A percentile compares a stretch with the other conserved stretches of the same genome.
These are phyloP conservation scores for Drosophila biarmipes DNA, from an alignment of 1,140 invertebrate species.

Conservation along the genomic window DNA sequence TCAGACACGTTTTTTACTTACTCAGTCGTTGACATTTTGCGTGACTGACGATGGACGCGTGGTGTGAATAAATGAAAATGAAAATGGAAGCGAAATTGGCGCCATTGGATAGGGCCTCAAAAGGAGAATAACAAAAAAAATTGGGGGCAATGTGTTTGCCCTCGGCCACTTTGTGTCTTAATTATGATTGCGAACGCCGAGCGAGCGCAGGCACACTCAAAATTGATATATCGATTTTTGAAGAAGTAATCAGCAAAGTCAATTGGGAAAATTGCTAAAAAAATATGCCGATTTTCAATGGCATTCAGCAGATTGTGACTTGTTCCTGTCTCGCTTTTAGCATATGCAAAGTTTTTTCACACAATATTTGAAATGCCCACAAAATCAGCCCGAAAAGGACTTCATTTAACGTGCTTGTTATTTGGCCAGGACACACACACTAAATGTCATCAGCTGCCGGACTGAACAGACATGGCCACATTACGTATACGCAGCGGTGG, in stretches of 20 bases:
- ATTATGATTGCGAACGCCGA: conserved; percentile 67
- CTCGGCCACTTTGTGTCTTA: conserved; percentile 70
- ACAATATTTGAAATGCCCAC: conserved; percentile 5
- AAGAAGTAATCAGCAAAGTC: conserved; percentile 47
- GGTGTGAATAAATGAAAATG: conserved; percentile 83
- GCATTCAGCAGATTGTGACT: background rate
- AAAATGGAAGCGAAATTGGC: conserved; percentile 70
- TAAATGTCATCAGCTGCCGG: conserved; percentile 49
- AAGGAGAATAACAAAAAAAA: conserved; percentile 2
- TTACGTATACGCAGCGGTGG: conserved; percentile 49
- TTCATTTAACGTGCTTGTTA: conserved; percentile 36
- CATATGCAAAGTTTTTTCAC: conserved; percentile 5
- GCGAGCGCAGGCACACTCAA: conserved; percentile 36
- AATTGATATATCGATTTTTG: conserved; percentile 63
- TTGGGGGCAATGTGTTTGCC: conserved; percentile 69
- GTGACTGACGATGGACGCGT: conserved; percentile 80
- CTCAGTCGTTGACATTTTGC: conserved; percentile 82
- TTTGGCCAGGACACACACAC: conserved; percentile 34
- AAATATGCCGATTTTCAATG: background rate
- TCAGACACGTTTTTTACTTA: conserved; percentile 79
- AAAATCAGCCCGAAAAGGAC: conserved; percentile 13
- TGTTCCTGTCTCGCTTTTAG: background rate
- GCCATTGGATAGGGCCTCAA: conserved; percentile 49
- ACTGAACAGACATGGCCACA: background rate
- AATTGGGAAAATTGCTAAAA: conserved; percentile 13